Conservation (phyloP, 2,113 vertebrate genomes). For the Ceyx margarethae region DNA sequence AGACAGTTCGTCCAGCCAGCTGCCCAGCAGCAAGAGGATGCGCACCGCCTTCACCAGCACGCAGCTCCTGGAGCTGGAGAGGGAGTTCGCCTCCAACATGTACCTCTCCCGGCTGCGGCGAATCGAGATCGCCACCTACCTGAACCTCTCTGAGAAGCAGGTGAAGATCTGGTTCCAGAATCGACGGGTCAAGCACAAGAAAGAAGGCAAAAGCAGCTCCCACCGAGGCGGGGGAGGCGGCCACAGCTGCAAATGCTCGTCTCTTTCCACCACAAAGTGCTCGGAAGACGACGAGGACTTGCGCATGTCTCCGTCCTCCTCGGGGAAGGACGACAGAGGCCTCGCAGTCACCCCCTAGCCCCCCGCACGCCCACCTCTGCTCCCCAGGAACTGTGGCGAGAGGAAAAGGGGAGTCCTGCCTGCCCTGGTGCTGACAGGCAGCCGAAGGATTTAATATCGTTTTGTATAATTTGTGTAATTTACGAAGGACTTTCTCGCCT, state of each 20-base stretch:
- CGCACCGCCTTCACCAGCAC: slow-evolving; percentile 99
- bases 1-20: slow-evolving; percentile 89
- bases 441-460: slow-evolving; percentile 53
- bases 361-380: not conserved
- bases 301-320: slow-evolving; percentile 92
- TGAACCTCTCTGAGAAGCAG: slow-evolving; percentile 98
- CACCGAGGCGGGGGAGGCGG: slow-evolving; percentile 75
- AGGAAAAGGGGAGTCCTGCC: not conserved
- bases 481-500: slow-evolving; percentile 17
- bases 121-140: slow-evolving; percentile 99
- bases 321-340: slow-evolving; percentile 93
- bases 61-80: slow-evolving; percentile 95
- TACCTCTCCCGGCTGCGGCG: slow-evolving; percentile 96
- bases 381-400: slow-evolving; percentile 12
- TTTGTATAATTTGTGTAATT: slow-evolving; percentile 60
- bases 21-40: slow-evolving; percentile 98
- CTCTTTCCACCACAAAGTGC: slow-evolving; percentile 85
- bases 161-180: slow-evolving; percentile 99
- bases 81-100: slow-evolving; percentile 98
- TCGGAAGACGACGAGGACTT: slow-evolving; percentile 92
- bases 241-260: slow-evolving; percentile 92
- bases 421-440: not conserved
- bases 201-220: slow-evolving; percentile 90
- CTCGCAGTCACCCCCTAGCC: slow-evolving; percentile 86
- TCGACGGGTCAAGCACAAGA: slow-evolving; percentile 98